Base-by-base conservation (phyloP, 1,140 invertebrate species). In the Centruroides sculpturatus region DNA sequence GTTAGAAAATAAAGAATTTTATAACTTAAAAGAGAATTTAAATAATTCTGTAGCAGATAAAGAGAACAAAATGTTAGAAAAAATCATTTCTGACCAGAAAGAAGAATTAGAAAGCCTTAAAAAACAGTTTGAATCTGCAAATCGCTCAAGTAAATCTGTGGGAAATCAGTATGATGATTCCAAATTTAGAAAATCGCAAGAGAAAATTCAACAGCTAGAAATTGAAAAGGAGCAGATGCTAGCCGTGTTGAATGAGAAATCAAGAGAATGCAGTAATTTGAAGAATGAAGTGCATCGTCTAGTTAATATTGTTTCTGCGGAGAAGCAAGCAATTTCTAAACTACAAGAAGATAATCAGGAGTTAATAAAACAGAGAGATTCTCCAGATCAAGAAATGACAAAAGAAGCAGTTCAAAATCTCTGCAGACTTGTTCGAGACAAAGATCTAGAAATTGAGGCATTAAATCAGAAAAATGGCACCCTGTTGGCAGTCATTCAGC, bases 401-500 rank as follows among this genome's bases (percentile, higher is more conserved):
- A 72, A 72, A 57, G 72, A 76, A 65, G 71, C 74, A 9, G 60
- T 77, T 11, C 69, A 73, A 55, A 76, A 75, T 60, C 61, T 78
- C 34, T 72, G 74, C 7, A 67, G 70, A 52, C 67, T 78, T 3
- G 71, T 78, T n/a, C 65, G 71, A 8, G 75, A 78, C 62, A 74
- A 73, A 62, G 77, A 78, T 62, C 56, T 76, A 36, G 76, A 77
- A 64, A 74, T 78, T 11, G 75, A 77, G 55, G 72, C 74, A 36
- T 60, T 78, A 13, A 71, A 67, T 54, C 70, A 75, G 59, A 77
- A 77, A 66, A 76, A 73, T 64, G 57, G 69, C 6, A 73, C 74
- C 7, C 66, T 77, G n/a, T 58, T 76, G 1, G 64, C 69, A 23
- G 69, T 75, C n/a, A 63, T 76, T 13, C 73, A 76, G 49, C 49